These are phyloP conservation scores for Montipora sp. DNA, from an alignment of 64 coral and sea anemone species.

Conservation along the genomic window DNA sequence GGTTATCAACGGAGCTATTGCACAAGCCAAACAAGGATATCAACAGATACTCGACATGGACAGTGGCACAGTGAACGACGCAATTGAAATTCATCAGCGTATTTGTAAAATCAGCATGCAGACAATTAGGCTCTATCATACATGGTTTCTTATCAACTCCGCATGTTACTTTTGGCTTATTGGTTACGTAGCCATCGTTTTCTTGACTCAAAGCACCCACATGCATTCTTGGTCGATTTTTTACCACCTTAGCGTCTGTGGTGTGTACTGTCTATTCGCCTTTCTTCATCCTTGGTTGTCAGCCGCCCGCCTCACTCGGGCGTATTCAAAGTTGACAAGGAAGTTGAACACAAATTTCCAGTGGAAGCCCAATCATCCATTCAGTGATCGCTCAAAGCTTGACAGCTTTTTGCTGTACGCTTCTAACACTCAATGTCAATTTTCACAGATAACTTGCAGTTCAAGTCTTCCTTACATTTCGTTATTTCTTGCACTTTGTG, in stretches of 20 bases:
- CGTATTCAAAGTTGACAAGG: background rate
- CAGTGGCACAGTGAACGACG: background rate
- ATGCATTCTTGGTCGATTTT: background rate
- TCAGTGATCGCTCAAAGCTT: slow-evolving; percentile 16
- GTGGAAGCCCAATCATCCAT: slow-evolving; percentile 14
- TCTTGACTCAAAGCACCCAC: background rate
- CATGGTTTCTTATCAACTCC: slow-evolving; percentile 21
- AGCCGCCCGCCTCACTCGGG: background rate
- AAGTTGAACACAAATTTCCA: slow-evolving; percentile 15
- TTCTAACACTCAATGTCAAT: slow-evolving; percentile 36
- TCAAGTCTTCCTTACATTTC: slow-evolving; percentile 17
- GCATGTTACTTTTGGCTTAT: slow-evolving; percentile 36
- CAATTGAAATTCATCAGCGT: background rate
- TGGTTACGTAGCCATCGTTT: background rate
- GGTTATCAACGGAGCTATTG: slow-evolving; percentile 8
- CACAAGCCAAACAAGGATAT: slow-evolving; percentile 1
- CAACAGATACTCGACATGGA: slow-evolving; percentile 11
- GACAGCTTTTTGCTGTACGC: slow-evolving; percentile 30
- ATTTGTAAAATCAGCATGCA: slow-evolving; percentile 1
- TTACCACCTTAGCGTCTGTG: background rate
- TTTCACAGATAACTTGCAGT: slow-evolving; percentile 41
- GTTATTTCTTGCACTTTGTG: slow-evolving; percentile 18
- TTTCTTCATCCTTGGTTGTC: slow-evolving; percentile 21
- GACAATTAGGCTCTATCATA: background rate
- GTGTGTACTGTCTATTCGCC: background rate